Evolutionary conservation across 2,113 vertebrate genomes (phyloP).

Genomic region (Seriola aureovittata): DNA sequence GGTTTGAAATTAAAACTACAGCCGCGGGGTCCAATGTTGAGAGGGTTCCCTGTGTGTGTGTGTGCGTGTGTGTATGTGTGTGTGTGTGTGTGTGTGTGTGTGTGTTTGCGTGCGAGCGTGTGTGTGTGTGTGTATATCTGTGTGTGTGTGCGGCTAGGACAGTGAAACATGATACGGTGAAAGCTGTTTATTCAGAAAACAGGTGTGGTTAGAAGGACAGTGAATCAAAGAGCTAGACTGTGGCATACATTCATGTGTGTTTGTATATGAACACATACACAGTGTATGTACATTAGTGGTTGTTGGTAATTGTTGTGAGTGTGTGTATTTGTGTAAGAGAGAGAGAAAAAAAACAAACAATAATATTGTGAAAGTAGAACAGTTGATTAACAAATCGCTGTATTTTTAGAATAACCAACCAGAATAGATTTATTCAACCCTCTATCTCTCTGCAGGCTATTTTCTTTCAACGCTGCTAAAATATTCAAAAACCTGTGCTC

Average conservation of each 20-base stretch:
- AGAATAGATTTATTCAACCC: slow-evolving; percentile 16
- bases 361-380: background rate
- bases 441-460: slow-evolving; percentile 15
- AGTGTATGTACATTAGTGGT: background rate
- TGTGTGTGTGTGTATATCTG: background rate
- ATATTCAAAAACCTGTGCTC: background rate
- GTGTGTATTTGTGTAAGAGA: background rate
- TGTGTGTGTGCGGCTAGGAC: background rate
- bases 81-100: background rate
- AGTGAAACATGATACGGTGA: slow-evolving; percentile 40
- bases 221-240: slow-evolving; percentile 21
- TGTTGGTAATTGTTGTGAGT: background rate
- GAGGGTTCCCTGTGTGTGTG: background rate
- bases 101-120: background rate
- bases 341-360: background rate
- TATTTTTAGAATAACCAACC: slow-evolving; percentile 5
- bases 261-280: background rate
- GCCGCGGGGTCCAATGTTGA: slow-evolving; percentile 17
- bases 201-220: slow-evolving; percentile 33
- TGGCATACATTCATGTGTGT: background rate
- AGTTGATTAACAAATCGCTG: background rate
- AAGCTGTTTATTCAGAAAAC: slow-evolving; percentile 54
- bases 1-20: slow-evolving; percentile 64
- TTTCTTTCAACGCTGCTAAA: background rate
- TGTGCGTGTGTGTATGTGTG: background rate